These are phyloP conservation scores for Onychomys leucogaster DNA, from an alignment of 2,797 vertebrate species.

Conservation along the genomic window DNA sequence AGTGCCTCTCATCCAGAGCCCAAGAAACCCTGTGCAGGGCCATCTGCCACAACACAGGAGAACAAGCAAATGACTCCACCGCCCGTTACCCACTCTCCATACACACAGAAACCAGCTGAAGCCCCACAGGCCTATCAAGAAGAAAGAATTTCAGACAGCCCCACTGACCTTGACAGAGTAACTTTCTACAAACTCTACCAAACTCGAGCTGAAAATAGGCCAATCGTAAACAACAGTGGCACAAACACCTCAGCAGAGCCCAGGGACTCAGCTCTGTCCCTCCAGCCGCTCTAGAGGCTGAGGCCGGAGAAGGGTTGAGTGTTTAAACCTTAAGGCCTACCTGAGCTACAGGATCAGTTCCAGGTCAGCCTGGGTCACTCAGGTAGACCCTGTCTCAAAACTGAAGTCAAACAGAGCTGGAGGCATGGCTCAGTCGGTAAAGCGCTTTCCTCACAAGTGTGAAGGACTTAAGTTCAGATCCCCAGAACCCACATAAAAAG, in stretches of 20 bases:
- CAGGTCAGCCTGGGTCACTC: neutral
- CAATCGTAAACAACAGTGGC: neutral
- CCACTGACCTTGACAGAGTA: neutral
- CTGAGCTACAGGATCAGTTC: neutral
- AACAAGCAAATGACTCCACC: fast-evolving
- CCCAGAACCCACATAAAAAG: neutral
- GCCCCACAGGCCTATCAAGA: neutral
- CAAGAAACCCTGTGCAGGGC: neutral
- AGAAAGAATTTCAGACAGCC: neutral
- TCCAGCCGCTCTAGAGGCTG: neutral
- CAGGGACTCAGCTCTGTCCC: neutral
- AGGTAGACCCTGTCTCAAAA: neutral
- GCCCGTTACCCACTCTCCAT: fast-evolving
- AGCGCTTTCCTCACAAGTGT: neutral
- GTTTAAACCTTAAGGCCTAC: neutral
- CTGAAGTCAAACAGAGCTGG: neutral
- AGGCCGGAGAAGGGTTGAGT: neutral
- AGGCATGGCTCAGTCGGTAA: neutral
- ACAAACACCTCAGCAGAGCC: neutral
- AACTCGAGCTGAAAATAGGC: neutral
- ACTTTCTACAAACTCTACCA: neutral
- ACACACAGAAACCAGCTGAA: neutral
- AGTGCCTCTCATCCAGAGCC: neutral
- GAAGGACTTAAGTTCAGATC: neutral
- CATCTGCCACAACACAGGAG: neutral